Conservation (phyloP, 2,797 vertebrate genomes). For the Tangara arthus region DNA sequence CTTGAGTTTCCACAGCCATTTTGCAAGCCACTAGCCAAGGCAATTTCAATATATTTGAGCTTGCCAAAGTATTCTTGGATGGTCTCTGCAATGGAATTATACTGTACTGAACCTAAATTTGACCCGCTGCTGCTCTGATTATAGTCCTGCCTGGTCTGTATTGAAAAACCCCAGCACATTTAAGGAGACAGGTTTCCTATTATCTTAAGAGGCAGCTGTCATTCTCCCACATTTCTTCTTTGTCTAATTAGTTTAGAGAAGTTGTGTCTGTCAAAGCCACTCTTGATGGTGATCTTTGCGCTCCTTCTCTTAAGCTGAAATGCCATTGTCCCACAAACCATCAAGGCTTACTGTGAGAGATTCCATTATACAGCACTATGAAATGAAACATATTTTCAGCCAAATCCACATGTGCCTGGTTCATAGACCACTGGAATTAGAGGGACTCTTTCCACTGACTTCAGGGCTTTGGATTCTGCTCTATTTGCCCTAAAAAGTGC, state of each 20-base stretch:
- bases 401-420: conserved; percentile 19
- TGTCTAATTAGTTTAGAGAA: conserved; percentile 48
- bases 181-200: conserved; percentile 59
- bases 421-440: conserved; percentile 39
- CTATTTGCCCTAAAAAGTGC: background rate
- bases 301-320: conserved; percentile 11
- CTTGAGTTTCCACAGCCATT: conserved; percentile 27
- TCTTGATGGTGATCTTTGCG: conserved; percentile 6
- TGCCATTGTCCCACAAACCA: conserved; percentile 6
- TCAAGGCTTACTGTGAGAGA: background rate
- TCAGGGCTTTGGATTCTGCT: conserved; percentile 3
- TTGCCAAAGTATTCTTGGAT: conserved; percentile 46
- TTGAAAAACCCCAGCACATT: conserved; percentile 46
- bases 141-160: conserved; percentile 51
- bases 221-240: conserved; percentile 14
- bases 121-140: conserved; percentile 47
- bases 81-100: conserved; percentile 52
- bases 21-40: conserved; percentile 48
- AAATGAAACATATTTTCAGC: conserved; percentile 27
- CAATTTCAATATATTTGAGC: conserved; percentile 26
- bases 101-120: conserved; percentile 51
- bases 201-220: conserved; percentile 50
- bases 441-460: conserved; percentile 32
- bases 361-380: background rate
- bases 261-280: conserved; percentile 20